These are phyloP conservation scores for Rhagologus leucostigma DNA, from an alignment of 2,113 vertebrate genomes.

Conservation along the genomic window DNA sequence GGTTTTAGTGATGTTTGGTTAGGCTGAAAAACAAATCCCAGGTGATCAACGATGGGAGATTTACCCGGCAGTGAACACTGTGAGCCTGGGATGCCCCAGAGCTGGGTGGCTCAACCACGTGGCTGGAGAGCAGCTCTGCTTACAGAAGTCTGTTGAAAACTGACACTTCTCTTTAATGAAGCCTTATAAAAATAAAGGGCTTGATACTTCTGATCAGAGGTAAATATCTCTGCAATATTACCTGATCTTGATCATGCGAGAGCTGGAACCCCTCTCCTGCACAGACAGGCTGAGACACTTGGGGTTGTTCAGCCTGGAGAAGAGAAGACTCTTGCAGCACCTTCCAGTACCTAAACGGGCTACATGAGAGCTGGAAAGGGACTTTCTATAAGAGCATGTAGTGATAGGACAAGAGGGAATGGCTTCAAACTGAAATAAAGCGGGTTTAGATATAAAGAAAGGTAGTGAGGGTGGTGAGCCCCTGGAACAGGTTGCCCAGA, in stretches of 20 bases:
- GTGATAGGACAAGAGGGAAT: background rate
- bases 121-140: background rate
- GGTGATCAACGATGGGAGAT: rapidly evolving
- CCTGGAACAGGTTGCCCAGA: background rate
- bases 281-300: background rate
- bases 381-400: background rate
- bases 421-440: background rate
- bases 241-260: rapidly evolving
- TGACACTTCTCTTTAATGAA: background rate
- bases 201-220: background rate
- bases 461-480: background rate
- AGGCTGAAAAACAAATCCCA: background rate
- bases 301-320: background rate
- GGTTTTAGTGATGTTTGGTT: background rate
- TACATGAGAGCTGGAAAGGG: background rate
- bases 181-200: background rate
- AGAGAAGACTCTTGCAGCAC: background rate
- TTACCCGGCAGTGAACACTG: background rate
- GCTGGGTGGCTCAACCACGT: background rate
- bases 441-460: background rate
- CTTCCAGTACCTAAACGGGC: background rate
- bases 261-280: background rate
- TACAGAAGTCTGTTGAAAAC: background rate
- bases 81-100: background rate
- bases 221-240: background rate